These are phyloP conservation scores for Acrossocheilus fasciatus DNA, from an alignment of 2,797 vertebrate species.

Conservation along the genomic window DNA sequence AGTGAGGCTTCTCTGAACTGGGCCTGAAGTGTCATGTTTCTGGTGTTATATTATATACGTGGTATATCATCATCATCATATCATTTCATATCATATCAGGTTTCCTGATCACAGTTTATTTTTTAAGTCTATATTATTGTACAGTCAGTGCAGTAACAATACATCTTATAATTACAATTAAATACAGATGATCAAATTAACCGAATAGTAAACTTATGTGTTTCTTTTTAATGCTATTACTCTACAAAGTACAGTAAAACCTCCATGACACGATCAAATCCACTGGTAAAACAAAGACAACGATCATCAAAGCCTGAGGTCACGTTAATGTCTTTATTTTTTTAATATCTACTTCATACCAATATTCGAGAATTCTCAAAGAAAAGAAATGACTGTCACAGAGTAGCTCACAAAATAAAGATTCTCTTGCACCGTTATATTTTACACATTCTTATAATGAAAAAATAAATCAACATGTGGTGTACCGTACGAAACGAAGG, in stretches of 20 bases:
- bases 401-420: constrained; percentile 81
- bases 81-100: too few species aligned
- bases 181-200: not conserved
- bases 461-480: constrained; percentile 64
- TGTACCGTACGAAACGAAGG: constrained; percentile 68
- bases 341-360: constrained; percentile 75
- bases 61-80: too few species aligned
- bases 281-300: not conserved
- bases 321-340: constrained; percentile 72
- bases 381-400: constrained; percentile 70
- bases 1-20: not conserved
- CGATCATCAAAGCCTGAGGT: not conserved
- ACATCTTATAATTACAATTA: not conserved
- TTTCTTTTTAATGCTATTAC: not conserved
- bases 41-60: too few species aligned
- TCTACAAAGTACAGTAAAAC: not conserved
- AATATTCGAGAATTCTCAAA: constrained; percentile 75
- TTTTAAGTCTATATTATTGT: not conserved
- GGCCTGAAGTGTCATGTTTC: not conserved
- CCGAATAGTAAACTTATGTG: not conserved
- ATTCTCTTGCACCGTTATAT: constrained; percentile 72
- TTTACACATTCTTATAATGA: constrained; percentile 74
- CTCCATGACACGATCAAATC: not conserved
- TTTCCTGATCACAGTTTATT: not conserved
- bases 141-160: not conserved